Conservation (phyloP, 2,888 invertebrate genomes). For the Trachelus stipa region DNA sequence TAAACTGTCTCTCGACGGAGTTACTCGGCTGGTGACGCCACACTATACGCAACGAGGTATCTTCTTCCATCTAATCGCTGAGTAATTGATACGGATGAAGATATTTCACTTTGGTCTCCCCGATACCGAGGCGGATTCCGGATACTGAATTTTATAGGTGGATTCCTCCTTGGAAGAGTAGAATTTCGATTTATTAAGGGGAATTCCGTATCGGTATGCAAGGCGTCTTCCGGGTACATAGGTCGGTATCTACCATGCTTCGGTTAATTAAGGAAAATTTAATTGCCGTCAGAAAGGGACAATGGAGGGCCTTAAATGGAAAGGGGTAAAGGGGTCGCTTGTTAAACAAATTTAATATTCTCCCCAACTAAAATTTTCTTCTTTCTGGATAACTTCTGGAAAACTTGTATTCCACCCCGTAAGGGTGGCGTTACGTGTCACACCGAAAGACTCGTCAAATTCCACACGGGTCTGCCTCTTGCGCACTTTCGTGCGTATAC, state of each 20-base stretch:
- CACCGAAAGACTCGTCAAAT: constrained; percentile 63
- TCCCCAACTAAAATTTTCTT: constrained; percentile 39
- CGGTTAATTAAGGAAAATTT: constrained; percentile 8
- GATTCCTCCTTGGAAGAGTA: not conserved
- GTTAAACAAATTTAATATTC: constrained; percentile 61
- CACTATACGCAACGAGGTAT: constrained; percentile 30
- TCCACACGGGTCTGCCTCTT: constrained; percentile 28
- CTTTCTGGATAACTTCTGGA: constrained; percentile 44
- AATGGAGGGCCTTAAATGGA: not conserved
- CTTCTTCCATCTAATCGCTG: constrained; percentile 65
- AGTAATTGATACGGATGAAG: constrained; percentile 67
- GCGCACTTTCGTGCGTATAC: constrained; percentile 30
- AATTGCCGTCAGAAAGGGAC: constrained; percentile 1
- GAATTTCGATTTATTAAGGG: not conserved
- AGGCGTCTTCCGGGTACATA: not conserved
- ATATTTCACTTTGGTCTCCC: constrained; percentile 50
- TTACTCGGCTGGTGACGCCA: constrained; percentile 25
- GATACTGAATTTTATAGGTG: not conserved
- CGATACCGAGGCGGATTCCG: constrained; percentile 15
- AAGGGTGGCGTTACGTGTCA: constrained; percentile 47
- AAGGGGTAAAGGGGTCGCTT: constrained; percentile 20
- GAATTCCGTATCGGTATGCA: not conserved
- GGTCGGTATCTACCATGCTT: not conserved
- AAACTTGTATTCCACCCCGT: constrained; percentile 44
- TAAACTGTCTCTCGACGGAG: constrained; percentile 36